Evolutionary conservation across 1,140 invertebrate genomes (phyloP), one percentile per base, ranked within the genome.

Genomic region (Leptinotarsa lineolata): DNA sequence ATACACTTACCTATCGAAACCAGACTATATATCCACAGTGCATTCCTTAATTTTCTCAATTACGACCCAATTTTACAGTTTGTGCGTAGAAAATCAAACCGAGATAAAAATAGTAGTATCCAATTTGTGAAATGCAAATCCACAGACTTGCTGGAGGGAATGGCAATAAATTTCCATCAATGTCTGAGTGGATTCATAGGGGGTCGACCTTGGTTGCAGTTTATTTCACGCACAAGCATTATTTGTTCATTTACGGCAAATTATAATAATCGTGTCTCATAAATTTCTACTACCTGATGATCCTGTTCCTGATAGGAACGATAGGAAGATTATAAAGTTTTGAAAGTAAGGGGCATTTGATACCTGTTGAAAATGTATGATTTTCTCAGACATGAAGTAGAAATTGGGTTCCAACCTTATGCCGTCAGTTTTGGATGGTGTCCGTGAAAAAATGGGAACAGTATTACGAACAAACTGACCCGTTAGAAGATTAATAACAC

Each of bases 51-150:
- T 59, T 16, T 12, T 30, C 24, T 5, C 61, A 30, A 15, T 63
- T 21, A 63, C 64, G 60, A 59, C 61, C 45, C 15, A 66, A 60
- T 69, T 45, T 61, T 67, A 66, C 72, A 45, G 65, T 46, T 30
- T 6, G 2, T 45, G 44, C 68, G 44, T 70, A 70, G 24, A 59
- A 74, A 68, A 68, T 61, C 46, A 22, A 72, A 70, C 44, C 8
- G 18, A 58, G 58, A 54, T 24, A n/a, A 70, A 70, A 54, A 70
- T 68, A 58, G 48, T 46, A 16, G 18, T 44, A 68, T 59, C 61
- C 68, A 60, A 54, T 70, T 75, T 75, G 72, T 72, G 68, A 75
- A 75, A 75, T 75, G 74, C 70, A 70, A 71, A 70, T 69, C 44
- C 65, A 20, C 73, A 46, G 45, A 8, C 30, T 11, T 58, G 74